These are phyloP conservation scores for Dendrolimus kikuchii DNA, from an alignment of 1,140 invertebrate genomes.

Conservation along the genomic window DNA sequence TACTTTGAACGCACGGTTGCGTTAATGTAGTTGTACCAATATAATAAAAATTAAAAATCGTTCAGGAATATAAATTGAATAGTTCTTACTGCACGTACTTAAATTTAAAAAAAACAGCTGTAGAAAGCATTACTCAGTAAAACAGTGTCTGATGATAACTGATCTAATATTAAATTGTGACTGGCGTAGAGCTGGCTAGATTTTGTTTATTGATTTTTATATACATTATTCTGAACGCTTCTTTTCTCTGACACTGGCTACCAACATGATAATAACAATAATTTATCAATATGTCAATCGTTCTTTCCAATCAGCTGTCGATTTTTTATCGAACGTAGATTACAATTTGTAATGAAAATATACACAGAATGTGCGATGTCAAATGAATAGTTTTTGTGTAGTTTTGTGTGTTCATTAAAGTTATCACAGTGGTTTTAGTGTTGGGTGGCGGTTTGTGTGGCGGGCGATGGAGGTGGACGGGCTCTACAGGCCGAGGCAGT, in stretches of 20 bases:
- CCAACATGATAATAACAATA: conserved; percentile 23
- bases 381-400: conserved; percentile 31
- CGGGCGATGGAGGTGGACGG: conserved; percentile 39
- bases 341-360: conserved; percentile 25
- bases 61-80: no score
- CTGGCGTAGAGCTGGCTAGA: background rate
- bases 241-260: no score
- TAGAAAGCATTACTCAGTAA: no score
- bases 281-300: conserved; percentile 40
- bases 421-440: conserved; percentile 45
- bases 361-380: conserved; percentile 40
- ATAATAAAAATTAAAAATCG: no score
- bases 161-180: background rate
- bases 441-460: conserved; percentile 50
- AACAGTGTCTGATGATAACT: no score
- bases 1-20: no score
- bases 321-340: conserved; percentile 42
- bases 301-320: conserved; percentile 62
- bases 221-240: background rate
- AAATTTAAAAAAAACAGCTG: no score
- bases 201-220: background rate
- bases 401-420: conserved; percentile 19
- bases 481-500: conserved; percentile 27
- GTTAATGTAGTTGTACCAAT: no score
- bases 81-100: no score